A percentile compares a stretch with the other conserved stretches of the same genome.
phyloP scores from a whole-genome alignment of 1,140 invertebrate species.

The Phenacoccus solenopsis region DNA sequence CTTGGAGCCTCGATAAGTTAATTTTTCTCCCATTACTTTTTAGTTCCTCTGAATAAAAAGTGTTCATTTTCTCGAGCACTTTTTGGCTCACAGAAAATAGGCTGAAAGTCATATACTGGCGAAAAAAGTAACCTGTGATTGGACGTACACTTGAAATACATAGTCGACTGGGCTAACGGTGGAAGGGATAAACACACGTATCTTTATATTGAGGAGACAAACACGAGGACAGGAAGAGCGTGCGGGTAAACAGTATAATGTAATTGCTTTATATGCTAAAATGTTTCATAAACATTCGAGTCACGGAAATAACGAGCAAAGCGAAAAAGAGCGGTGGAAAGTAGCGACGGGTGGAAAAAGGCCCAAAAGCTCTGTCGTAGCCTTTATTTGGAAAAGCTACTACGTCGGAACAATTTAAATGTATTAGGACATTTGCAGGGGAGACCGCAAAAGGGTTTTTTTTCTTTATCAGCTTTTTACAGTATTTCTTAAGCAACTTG shows the following conservation, averaged over 20 bases:
- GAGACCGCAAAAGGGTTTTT: background rate
- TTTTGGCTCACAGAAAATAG: too few relatives aligned
- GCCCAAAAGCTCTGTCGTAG: background rate
- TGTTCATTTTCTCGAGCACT: too few relatives aligned
- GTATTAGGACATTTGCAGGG: background rate
- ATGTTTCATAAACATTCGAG: constrained; percentile 2
- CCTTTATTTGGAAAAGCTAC: background rate
- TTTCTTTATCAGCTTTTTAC: background rate
- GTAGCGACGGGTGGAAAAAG: background rate
- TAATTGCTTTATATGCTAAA: background rate
- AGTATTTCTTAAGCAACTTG: background rate
- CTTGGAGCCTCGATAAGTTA: too few relatives aligned
- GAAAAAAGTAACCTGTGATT: too few relatives aligned
- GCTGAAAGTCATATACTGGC: too few relatives aligned
- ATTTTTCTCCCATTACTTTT: too few relatives aligned
- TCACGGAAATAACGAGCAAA: background rate
- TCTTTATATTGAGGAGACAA: background rate
- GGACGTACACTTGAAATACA: too few relatives aligned
- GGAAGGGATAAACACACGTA: background rate
- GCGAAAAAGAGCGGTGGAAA: background rate
- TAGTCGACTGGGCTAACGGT: background rate
- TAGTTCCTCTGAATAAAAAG: too few relatives aligned
- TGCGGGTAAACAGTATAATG: background rate
- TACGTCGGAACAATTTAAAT: background rate
- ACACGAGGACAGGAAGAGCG: too few relatives aligned